Percentiles rank a stretch among this genome's conserved stretches.
Evolutionary conservation across 1,140 invertebrate genomes (phyloP).

Genomic region (Subanguina moxae): DNA sequence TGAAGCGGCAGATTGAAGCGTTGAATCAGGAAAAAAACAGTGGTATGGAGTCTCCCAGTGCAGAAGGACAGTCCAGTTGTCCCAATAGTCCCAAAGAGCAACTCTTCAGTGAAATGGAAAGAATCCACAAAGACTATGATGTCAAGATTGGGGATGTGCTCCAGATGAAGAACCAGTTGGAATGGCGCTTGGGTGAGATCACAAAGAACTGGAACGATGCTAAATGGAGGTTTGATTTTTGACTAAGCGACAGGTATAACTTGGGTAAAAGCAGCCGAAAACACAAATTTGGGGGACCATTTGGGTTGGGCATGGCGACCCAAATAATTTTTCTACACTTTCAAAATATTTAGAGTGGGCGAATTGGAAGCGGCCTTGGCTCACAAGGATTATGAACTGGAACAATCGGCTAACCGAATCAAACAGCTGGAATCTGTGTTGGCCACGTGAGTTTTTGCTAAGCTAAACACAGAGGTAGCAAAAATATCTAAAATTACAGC

Average conservation of each 20-base stretch:
- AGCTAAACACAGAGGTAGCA: constrained; percentile 3
- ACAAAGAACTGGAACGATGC: constrained; percentile 21
- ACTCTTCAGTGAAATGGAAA: background rate
- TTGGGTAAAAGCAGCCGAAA: no score
- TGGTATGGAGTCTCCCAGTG: background rate
- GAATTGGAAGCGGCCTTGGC: constrained; percentile 26
- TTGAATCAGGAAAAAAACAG: background rate
- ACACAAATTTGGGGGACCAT: constrained; percentile 17
- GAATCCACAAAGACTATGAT: constrained; percentile 17
- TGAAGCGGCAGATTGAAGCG: constrained; percentile 21
- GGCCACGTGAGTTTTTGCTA: constrained; percentile 20
- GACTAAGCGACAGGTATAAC: no score
- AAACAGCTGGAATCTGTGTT: constrained; percentile 29
- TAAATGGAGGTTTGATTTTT: constrained; percentile 17
- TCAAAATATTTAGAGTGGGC: constrained; percentile 30
- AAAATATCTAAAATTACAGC: constrained; percentile 1
- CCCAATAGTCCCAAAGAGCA: background rate
- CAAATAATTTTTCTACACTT: no score
- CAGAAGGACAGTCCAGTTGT: background rate
- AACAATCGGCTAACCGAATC: constrained; percentile 30
- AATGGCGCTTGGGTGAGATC: constrained; percentile 34
- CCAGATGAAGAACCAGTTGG: constrained; percentile 27
- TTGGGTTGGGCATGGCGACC: no score
- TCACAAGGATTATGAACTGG: constrained; percentile 28
- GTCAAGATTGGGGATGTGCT: constrained; percentile 13